Evolutionary conservation across 2,113 vertebrate species (phyloP), one percentile per base, ranked within the genome.

Genomic region (Psettodes erumei): DNA sequence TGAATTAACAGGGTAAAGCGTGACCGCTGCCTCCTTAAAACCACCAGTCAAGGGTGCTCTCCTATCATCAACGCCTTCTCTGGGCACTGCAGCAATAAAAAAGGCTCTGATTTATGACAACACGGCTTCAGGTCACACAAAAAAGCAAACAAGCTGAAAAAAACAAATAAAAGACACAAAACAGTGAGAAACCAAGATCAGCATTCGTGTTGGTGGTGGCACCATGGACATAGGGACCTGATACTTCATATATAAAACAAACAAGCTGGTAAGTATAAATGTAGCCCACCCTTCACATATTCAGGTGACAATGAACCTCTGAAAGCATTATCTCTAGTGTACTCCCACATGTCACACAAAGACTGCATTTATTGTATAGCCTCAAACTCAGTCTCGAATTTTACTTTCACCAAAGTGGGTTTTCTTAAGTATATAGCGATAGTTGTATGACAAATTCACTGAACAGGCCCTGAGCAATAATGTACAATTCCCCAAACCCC

Each of bases 1-100:
- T 53, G 89, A 91, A 93, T 93, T 92, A 92, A 85, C 87, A 79
- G 91, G 85, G 84, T 79, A 83, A 90, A 92, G 90, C 87, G 65
- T 90, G 89, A 90, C 90, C 88, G 68, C 88, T 89, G 87, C 88
- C 89, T 89, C 86, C 82, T 89, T 85, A 85, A 89, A 92, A 90
- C 79, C 83, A 82, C 61, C 11, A 84, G 88, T 90, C 86, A 86
- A 92, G 89, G 83, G 86, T 91, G 73, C 72, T 87, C 79, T 86
- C 71, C 87, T 71, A 71, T 87, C 87, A 90, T 82, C 75, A 74
- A 76, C 42, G 73, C 76, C 70, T 86, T 82, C 75, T 83, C 71
- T 74, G 76, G 47, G 81, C 55, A 38, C 77, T 51, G 64, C 79
- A 75, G 78, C 76, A 82, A 86, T 80, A 73, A 84, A 73, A 84